phyloP scores from a whole-genome alignment of 2,113 vertebrate species.

The Cyanoliseus patagonus region DNA sequence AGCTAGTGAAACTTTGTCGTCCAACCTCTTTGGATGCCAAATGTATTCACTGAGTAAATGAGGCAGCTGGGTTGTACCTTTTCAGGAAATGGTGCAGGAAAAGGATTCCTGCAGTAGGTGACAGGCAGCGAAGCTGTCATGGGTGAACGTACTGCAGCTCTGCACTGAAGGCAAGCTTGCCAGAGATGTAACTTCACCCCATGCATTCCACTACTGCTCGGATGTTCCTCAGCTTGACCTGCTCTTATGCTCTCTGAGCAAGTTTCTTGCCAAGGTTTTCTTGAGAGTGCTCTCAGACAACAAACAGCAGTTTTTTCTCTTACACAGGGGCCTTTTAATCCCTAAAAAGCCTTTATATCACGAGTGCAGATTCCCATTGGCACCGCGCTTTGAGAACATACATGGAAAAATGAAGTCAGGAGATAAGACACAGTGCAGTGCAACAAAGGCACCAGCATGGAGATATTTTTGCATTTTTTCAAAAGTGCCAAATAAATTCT shows the following conservation, averaged over 20 bases:
- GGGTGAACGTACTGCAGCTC: background rate
- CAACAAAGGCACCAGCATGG: conserved; percentile 7
- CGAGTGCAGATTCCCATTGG: background rate
- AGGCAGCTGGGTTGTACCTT: conserved; percentile 14
- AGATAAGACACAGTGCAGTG: background rate
- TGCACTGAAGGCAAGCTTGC: background rate
- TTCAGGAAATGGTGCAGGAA: background rate
- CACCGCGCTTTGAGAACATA: background rate
- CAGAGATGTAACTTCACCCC: background rate
- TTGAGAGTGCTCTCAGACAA: conserved; percentile 12
- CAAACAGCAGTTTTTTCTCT: conserved; percentile 23
- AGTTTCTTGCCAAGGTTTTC: conserved; percentile 39
- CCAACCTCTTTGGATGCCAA: background rate
- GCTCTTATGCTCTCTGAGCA: conserved; percentile 17
- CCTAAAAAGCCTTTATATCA: conserved; percentile 8
- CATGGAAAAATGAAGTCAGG: background rate
- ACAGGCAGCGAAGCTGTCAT: background rate
- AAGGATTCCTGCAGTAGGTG: background rate
- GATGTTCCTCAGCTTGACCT: conserved; percentile 49
- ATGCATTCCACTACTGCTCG: background rate
- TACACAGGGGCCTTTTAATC: conserved; percentile 10
- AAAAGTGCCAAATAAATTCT: conserved; percentile 54
- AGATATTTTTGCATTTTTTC: conserved; percentile 19
- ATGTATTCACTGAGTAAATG: background rate
- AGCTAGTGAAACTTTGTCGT: background rate